These are phyloP conservation scores for Apogon talboti DNA, from an alignment of 2,797 vertebrate species.

Conservation along the genomic window DNA sequence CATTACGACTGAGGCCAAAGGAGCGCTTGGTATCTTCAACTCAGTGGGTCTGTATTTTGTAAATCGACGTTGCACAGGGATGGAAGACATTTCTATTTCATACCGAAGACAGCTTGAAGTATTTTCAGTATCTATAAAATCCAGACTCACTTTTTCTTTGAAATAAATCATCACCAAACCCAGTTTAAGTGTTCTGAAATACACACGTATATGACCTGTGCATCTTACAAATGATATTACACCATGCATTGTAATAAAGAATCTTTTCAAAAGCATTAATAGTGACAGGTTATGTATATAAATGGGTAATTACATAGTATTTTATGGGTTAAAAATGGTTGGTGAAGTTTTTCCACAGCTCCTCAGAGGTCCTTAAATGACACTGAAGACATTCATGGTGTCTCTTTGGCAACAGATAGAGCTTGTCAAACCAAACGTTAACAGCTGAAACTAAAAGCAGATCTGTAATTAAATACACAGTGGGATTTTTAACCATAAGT, in stretches of 20 bases:
- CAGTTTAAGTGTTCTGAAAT: conserved; percentile 13
- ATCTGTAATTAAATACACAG: conserved; percentile 39
- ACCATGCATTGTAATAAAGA: not conserved
- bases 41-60: conserved; percentile 37
- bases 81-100: conserved; percentile 60
- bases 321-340: not conserved
- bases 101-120: conserved; percentile 62
- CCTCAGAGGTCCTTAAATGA: conserved; percentile 9
- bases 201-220: conserved; percentile 23
- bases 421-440: conserved; percentile 32
- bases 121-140: conserved; percentile 59
- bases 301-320: not conserved
- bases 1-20: conserved; percentile 40
- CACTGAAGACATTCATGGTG: conserved; percentile 6
- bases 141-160: conserved; percentile 46
- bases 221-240: conserved; percentile 2
- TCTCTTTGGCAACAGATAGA: conserved; percentile 16
- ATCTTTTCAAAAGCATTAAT: not conserved
- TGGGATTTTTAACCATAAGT: conserved; percentile 25
- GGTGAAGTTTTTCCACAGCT: conserved; percentile 4
- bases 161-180: conserved; percentile 40
- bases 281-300: not conserved
- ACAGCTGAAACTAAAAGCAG: not conserved
- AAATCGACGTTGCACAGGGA: conserved; percentile 45
- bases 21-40: conserved; percentile 42